Evolutionary conservation across 23 tunicate species (phyloP), one percentile per base, ranked within the genome.

Genomic region (Aplidium turbinatum): DNA sequence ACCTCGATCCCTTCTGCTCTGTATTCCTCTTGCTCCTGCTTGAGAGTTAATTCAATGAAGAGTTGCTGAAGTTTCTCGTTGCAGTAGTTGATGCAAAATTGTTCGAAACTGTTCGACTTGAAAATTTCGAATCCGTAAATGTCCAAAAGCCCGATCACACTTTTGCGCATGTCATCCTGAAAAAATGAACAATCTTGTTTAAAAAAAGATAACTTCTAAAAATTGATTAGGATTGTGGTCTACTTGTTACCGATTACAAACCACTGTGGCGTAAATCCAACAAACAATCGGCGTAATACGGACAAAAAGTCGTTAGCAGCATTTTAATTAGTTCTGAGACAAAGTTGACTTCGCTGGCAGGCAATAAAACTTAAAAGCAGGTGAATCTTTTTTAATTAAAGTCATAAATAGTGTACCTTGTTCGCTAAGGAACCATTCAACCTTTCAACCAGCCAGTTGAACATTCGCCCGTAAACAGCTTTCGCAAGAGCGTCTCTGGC

Each of bases 11-110:
- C 96, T 71, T 95, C 99, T 20, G 87, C 79, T 74, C 75, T 45
- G 68, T 95, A 95, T 83, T 95, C 99, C 57, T 95, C 99, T 61
- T 95, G 99, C 51, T 95, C 99, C 54, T 85, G 93, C 60, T 95
- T 95, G 47, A 95, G 76, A 1, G 99, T 95, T n/a, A 95, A 62
- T 81, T 88, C 92, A 28, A 95, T 95, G 71, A 95, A 95, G 27
- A 95, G 86, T 75, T 95, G 99, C 40, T 95, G 99, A n/a, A 95
- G 76, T 42, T 95, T 95, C 54, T 95, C 99, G 82, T 95, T 95
- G 92, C 99, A 95, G 64, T 70, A 95, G 70, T 95, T 95, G 76
- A 95, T 95, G 78, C 95, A 80, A 52, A 95, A 77, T 54, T 95
- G 99, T 63, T 95, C 99, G 74, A 95, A 95, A 39, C 96, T 83